These are phyloP conservation scores for Margaritifera margaritifera DNA, from an alignment of 2,888 invertebrate species.

Conservation along the genomic window DNA sequence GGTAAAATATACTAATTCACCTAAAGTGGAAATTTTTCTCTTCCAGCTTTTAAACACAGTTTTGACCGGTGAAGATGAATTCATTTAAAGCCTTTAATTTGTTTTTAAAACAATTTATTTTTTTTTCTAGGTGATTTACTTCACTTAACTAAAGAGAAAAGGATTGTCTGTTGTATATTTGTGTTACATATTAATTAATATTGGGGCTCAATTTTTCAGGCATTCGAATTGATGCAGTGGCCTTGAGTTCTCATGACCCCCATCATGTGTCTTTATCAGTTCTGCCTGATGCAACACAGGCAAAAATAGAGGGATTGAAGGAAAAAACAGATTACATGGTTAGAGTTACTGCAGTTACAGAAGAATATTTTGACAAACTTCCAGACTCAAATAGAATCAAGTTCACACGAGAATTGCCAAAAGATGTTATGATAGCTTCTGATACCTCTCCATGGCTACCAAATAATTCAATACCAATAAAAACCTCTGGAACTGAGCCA, in stretches of 20 bases:
- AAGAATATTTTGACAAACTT: constrained; percentile 71
- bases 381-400: constrained; percentile 65
- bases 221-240: constrained; percentile 69
- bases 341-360: constrained; percentile 70
- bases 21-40: too few relatives aligned
- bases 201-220: constrained; percentile 43
- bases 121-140: too few relatives aligned
- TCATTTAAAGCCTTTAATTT: too few relatives aligned
- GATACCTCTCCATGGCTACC: constrained; percentile 71
- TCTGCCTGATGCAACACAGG: constrained; percentile 64
- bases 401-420: constrained; percentile 58
- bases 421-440: constrained; percentile 55
- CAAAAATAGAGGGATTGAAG: constrained; percentile 60
- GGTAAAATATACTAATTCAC: too few relatives aligned
- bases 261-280: constrained; percentile 61
- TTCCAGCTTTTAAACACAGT: too few relatives aligned
- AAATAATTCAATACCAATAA: constrained; percentile 62
- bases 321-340: constrained; percentile 71
- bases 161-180: too few relatives aligned
- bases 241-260: constrained; percentile 55
- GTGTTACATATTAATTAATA: too few relatives aligned
- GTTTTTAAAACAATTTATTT: too few relatives aligned
- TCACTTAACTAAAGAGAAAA: too few relatives aligned
- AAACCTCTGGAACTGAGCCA: constrained; percentile 71
- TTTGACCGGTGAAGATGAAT: too few relatives aligned